Evolutionary conservation across 2,888 invertebrate species (phyloP).

Genomic region (Peribatodes rhomboidaria): DNA sequence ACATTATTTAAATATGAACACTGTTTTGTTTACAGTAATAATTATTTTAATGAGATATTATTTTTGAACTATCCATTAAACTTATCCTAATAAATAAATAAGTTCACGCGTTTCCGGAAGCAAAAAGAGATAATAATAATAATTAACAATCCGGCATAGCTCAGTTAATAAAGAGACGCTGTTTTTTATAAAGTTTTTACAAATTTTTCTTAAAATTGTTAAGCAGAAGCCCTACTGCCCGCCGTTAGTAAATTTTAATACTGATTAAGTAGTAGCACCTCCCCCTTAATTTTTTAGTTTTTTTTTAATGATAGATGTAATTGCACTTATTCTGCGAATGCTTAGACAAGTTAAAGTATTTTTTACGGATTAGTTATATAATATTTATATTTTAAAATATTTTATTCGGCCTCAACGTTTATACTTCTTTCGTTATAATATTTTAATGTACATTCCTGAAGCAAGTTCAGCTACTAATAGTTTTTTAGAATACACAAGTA

Average conservation of each 20-base stretch:
- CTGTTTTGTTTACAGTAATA: slow-evolving; percentile 30
- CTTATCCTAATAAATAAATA: slow-evolving; percentile 43
- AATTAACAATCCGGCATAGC: slow-evolving; percentile 75
- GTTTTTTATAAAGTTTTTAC: slow-evolving; percentile 55
- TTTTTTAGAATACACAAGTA: too few species aligned
- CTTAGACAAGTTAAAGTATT: background rate
- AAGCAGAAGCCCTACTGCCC: slow-evolving; percentile 69
- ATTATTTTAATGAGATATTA: slow-evolving; percentile 34
- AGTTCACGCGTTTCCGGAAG: slow-evolving; percentile 62
- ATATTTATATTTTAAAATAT: too few species aligned
- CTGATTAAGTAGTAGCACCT: slow-evolving; percentile 54
- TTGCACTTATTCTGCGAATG: slow-evolving; percentile 31
- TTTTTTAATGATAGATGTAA: slow-evolving; percentile 19
- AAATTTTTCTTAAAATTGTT: slow-evolving; percentile 47
- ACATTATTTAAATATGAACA: slow-evolving; percentile 36
- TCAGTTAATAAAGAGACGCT: slow-evolving; percentile 79
- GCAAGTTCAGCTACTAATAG: too few species aligned
- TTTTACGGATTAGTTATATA: background rate
- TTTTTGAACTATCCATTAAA: slow-evolving; percentile 40
- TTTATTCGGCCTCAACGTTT: slow-evolving; percentile 8
- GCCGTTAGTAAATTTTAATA: slow-evolving; percentile 58
- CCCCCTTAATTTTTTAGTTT: slow-evolving; percentile 38
- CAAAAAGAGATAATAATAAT: slow-evolving; percentile 57
- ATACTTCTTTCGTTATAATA: slow-evolving; percentile 23
- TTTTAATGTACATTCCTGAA: background rate